These are phyloP conservation scores for Botrylloides violaceus DNA, from an alignment of 23 tunicate genomes.

Conservation along the genomic window DNA sequence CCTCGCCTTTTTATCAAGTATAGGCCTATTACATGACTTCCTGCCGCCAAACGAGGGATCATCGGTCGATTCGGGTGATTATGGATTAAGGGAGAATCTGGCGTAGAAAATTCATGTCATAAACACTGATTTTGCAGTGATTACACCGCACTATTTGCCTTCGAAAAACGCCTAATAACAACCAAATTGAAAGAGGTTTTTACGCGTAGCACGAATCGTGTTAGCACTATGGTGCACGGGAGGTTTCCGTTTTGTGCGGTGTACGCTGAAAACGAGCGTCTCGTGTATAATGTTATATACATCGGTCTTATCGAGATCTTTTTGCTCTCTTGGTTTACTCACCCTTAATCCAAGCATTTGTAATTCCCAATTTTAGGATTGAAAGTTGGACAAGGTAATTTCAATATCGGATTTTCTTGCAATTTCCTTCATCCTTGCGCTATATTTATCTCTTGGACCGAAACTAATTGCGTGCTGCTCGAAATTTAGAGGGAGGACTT, in stretches of 20 bases:
- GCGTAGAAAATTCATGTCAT: conserved; percentile 4
- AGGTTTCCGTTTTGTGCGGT: too few relatives aligned
- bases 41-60: background rate
- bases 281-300: background rate
- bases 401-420: background rate
- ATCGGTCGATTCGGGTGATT: conserved; percentile 8
- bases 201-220: too few relatives aligned
- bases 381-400: background rate
- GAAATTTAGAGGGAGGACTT: too few relatives aligned
- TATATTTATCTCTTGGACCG: background rate
- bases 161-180: too few relatives aligned
- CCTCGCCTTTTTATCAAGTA: too few relatives aligned
- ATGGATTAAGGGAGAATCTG: conserved; percentile 5
- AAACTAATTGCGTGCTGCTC: background rate
- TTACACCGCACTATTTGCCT: too few relatives aligned
- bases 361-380: background rate
- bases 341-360: background rate
- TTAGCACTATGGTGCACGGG: too few relatives aligned
- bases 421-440: background rate
- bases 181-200: too few relatives aligned
- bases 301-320: background rate
- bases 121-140: background rate
- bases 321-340: background rate
- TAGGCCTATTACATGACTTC: background rate
- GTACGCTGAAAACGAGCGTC: too few relatives aligned